These are phyloP conservation scores for Coecobrya sp. DNA, from an alignment of 2,888 invertebrate genomes.

Conservation along the genomic window DNA sequence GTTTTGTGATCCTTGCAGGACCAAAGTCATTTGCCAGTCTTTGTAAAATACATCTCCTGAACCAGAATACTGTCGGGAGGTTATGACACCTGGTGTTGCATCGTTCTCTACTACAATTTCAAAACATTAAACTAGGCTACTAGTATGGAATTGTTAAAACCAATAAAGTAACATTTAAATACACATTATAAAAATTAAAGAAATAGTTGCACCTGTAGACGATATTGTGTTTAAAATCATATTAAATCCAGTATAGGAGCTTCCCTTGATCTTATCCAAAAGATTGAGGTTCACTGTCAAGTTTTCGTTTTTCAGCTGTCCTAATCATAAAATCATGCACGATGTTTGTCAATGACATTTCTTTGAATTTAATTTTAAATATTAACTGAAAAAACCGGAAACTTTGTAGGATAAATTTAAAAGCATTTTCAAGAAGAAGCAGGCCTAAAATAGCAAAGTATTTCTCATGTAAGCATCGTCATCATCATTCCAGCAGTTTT, in stretches of 20 bases:
- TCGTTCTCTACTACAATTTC: conserved; percentile 23
- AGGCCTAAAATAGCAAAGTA: background rate
- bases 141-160: no score
- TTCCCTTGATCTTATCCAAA: conserved; percentile 40
- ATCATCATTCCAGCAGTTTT: background rate
- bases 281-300: conserved; percentile 72
- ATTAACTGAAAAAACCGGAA: background rate
- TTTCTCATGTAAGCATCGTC: background rate
- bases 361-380: background rate
- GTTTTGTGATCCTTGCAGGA: conserved; percentile 56
- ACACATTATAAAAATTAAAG: background rate
- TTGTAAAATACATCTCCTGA: conserved; percentile 71
- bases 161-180: no score
- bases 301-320: conserved; percentile 78
- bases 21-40: conserved; percentile 63
- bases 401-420: background rate
- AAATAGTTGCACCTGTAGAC: conserved; percentile 10
- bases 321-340: conserved; percentile 65
- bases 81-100: background rate
- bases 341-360: background rate
- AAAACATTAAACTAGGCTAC: background rate
- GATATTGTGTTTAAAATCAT: conserved; percentile 28
- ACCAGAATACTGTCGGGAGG: conserved; percentile 41
- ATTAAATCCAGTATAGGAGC: conserved; percentile 28
- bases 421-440: background rate